These are phyloP conservation scores for Drosophila littoralis DNA, from an alignment of 1,140 invertebrate species.

Conservation along the genomic window DNA sequence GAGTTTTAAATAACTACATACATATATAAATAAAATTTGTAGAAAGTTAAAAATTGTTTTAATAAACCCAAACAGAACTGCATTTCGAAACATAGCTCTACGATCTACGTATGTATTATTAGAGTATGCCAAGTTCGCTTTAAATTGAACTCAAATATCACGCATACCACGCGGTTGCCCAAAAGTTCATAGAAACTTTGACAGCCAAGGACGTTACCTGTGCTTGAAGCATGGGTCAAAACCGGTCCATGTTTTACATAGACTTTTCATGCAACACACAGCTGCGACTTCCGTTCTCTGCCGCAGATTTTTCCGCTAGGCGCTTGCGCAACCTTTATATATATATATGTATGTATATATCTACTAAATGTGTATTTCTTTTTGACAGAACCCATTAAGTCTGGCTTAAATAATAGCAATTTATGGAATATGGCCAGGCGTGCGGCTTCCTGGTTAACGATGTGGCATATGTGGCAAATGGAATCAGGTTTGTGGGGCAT, in stretches of 20 bases:
- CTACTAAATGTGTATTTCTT: conserved; percentile 9
- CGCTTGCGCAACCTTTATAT: conserved; percentile 27
- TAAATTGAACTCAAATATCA: conserved; percentile 12
- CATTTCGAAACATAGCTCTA: not conserved
- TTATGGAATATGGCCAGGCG: conserved; percentile 52
- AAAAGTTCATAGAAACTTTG: conserved; percentile 46
- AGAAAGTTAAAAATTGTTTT: no score
- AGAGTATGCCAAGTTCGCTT: conserved; percentile 18
- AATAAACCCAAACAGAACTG: no score
- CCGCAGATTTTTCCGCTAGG: conserved; percentile 8
- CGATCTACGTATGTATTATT: not conserved
- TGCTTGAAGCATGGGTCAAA: conserved; percentile 25
- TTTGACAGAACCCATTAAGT: conserved; percentile 64
- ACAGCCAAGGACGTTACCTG: conserved; percentile 57
- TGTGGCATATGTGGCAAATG: conserved; percentile 30
- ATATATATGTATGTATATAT: not conserved
- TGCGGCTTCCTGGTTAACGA: conserved; percentile 61
- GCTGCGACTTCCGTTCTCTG: conserved; percentile 45
- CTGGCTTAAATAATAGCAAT: conserved; percentile 37
- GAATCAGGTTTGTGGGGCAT: conserved; percentile 75
- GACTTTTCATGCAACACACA: conserved; percentile 20
- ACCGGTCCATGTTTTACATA: conserved; percentile 45
- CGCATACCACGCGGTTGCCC: conserved; percentile 36
- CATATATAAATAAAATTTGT: no score
- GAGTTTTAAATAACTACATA: no score